phyloP scores from a whole-genome alignment of 2,113 vertebrate genomes.

The Synchiropus splendidus region DNA sequence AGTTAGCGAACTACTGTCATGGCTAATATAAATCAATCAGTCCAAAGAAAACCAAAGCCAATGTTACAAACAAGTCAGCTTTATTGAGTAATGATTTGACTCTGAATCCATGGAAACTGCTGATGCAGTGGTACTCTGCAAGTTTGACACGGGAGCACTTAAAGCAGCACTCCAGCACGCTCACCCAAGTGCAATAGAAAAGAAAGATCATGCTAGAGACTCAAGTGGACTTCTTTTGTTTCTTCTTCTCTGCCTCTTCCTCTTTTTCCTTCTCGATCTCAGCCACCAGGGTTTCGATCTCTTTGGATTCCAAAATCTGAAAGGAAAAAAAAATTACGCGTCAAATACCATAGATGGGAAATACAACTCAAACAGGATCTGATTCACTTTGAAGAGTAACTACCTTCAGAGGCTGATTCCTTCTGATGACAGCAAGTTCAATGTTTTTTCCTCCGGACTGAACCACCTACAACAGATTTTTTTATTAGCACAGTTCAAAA shows the following conservation, averaged over 20 bases:
- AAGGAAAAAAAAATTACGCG: conserved; percentile 5
- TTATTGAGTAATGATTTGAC: conserved; percentile 44
- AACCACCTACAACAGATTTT: conserved; percentile 56
- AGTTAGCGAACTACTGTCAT: no score
- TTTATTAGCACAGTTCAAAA: no score
- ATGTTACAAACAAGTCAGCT: conserved; percentile 38
- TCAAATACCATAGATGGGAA: neutral
- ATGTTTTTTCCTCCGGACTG: conserved; percentile 77
- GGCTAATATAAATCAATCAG: no score
- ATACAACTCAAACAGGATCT: neutral
- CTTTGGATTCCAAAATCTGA: conserved; percentile 72
- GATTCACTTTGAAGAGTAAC: neutral
- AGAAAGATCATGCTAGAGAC: conserved; percentile 1
- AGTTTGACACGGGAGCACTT: no score
- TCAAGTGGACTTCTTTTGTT: conserved; percentile 71
- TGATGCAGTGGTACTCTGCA: no score
- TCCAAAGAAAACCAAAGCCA: neutral
- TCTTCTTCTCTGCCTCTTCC: conserved; percentile 72
- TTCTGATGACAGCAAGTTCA: conserved; percentile 70
- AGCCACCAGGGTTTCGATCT: conserved; percentile 69
- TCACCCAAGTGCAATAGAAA: conserved; percentile 40
- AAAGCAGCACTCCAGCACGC: no score
- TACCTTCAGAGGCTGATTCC: conserved; percentile 73
- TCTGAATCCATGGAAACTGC: conserved; percentile 7
- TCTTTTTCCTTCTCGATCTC: conserved; percentile 75